Percentiles rank a stretch among this genome's conserved stretches.
These are phyloP conservation scores for Mirounga angustirostris DNA, from an alignment of 2,113 vertebrate genomes.

Conservation along the genomic window DNA sequence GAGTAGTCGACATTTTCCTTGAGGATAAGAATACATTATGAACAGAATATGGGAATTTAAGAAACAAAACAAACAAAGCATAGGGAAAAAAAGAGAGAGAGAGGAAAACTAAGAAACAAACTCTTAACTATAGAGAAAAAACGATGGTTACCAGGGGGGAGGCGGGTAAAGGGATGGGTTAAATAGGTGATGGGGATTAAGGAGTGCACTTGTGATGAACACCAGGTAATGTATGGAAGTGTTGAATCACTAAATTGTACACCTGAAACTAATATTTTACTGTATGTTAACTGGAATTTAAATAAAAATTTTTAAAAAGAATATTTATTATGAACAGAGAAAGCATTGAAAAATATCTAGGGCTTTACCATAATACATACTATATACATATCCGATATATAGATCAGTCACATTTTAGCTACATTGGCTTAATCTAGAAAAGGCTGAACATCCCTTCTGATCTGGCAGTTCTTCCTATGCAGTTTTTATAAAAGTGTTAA, in stretches of 20 bases:
- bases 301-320: not conserved
- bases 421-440: not conserved
- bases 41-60: not conserved
- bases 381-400: not conserved
- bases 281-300: not conserved
- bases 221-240: not conserved
- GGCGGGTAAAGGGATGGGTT: not conserved
- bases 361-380: not conserved
- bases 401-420: not conserved
- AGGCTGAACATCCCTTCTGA: not conserved
- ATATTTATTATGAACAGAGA: not conserved
- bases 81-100: not conserved
- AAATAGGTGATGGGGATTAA: not conserved
- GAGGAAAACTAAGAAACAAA: not conserved
- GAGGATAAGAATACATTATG: not conserved
- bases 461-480: not conserved
- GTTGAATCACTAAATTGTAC: not conserved
- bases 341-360: not conserved
- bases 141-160: not conserved
- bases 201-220: not conserved
- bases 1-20: not conserved
- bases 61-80: not conserved
- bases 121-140: not conserved
- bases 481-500: not conserved
- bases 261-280: not conserved